Evolutionary conservation across 1,140 invertebrate genomes (phyloP), one percentile per base, ranked within the genome.

Genomic region (Aplysia californica): DNA sequence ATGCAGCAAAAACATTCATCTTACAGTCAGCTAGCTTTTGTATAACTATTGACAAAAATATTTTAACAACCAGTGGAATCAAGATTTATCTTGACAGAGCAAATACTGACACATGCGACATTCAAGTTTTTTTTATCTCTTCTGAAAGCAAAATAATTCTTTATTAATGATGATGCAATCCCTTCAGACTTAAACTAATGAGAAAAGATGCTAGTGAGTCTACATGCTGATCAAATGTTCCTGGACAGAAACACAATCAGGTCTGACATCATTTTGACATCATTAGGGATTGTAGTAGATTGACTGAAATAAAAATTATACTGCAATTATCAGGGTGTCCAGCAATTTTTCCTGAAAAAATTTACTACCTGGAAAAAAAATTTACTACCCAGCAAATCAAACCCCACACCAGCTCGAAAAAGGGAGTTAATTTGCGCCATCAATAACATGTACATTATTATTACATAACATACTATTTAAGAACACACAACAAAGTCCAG

Each of bases 101-200:
- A 10, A 61, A 23, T 61, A 18, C 29, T n/a, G n/a, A n/a, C 58
- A 10, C 29, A 10, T 20, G 20, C 58, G 6, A 20, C 10, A 26
- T 20, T 29, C 10, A 61, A 61, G 26, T 61, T 29, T 18, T 29
- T 61, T 61, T 61, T 61, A 10, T 18, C 6, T 31, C 10, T 6
- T 61, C 29, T 23, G 6, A 18, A 61, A 61, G 6, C 58, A 18
- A 18, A 61, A 50, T 15, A 50, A n/a, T 50, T n/a, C 6, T 29
- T 61, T 61, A 10, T 18, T 23, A 61, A 61, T 61, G 18, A 29
- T 23, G 4, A 15, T 66, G 15, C 31, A 71, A 58, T 56, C 70
- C 61, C 72, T 55, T 75, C 72, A 75, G 72, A 75, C 72, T 75
- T 75, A 75, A 75, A 75, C 72, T 75, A 75, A 75, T 75, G 72